Evolutionary conservation across 2,888 invertebrate genomes (phyloP).

Genomic region (Philonicus albiceps): DNA sequence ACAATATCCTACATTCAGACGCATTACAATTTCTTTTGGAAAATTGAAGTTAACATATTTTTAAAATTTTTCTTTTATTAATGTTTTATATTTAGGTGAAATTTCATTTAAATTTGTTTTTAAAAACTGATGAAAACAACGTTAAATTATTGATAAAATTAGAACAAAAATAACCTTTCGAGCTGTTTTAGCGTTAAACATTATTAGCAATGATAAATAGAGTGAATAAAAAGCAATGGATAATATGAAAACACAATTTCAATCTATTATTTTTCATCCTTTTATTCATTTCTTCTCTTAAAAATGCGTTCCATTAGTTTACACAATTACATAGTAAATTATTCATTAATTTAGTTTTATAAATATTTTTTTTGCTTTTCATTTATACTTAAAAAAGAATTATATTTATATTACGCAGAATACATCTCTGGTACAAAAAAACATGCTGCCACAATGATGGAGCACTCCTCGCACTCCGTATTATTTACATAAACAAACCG

Average conservation of each 20-base stretch:
- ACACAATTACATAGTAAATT: slow-evolving; percentile 48
- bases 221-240: background rate
- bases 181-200: background rate
- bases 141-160: too few relatives aligned
- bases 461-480: background rate
- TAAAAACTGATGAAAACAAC: too few relatives aligned
- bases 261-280: slow-evolving; percentile 33
- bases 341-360: slow-evolving; percentile 41
- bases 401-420: slow-evolving; percentile 41
- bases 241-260: background rate
- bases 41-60: too few relatives aligned
- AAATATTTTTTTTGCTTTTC: slow-evolving; percentile 43
- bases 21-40: too few relatives aligned
- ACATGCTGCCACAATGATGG: background rate
- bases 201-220: background rate
- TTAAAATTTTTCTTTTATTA: too few relatives aligned
- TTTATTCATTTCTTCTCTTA: slow-evolving; percentile 42
- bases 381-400: slow-evolving; percentile 31
- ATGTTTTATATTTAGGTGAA: too few relatives aligned
- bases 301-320: slow-evolving; percentile 49
- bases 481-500: slow-evolving; percentile 26
- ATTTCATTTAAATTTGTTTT: too few relatives aligned
- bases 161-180: background rate
- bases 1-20: too few relatives aligned
- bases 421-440: background rate